These are phyloP conservation scores for Leptopilina boulardi DNA, from an alignment of 1,140 invertebrate species.

Conservation along the genomic window DNA sequence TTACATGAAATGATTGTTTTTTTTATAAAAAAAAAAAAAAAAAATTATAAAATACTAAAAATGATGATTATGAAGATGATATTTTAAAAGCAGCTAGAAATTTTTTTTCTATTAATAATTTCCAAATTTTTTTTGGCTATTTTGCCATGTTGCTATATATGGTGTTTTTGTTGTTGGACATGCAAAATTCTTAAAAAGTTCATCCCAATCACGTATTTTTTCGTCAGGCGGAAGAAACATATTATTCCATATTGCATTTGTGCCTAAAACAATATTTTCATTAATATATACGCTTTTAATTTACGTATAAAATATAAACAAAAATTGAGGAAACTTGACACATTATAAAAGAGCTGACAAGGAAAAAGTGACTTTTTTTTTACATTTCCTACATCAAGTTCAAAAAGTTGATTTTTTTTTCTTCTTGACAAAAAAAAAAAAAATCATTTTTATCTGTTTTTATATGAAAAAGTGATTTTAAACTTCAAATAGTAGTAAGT, in stretches of 20 bases:
- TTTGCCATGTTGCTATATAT: constrained; percentile 66
- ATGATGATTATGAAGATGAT: neutral
- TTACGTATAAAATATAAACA: constrained; percentile 6
- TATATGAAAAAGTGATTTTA: constrained; percentile 1
- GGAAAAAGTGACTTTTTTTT: constrained; percentile 2
- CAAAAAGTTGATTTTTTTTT: neutral
- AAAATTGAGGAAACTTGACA: neutral
- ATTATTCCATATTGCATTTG: constrained; percentile 80
- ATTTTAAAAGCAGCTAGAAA: neutral
- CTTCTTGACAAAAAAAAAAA: neutral
- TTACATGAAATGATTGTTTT: neutral
- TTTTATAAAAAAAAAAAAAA: neutral
- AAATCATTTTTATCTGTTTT: neutral
- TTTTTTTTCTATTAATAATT: neutral
- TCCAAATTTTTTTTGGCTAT: constrained; percentile 48
- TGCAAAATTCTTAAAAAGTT: constrained; percentile 58
- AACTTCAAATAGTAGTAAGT: neutral
- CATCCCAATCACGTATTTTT: constrained; percentile 65
- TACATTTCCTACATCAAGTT: neutral
- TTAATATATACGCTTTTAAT: constrained; percentile 23
- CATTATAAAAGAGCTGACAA: neutral
- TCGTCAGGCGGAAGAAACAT: constrained; percentile 76
- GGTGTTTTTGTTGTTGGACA: constrained; percentile 70
- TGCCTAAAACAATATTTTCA: constrained; percentile 66
- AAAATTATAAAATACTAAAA: neutral